These are phyloP conservation scores for Drosophila santomea DNA, from an alignment of 1,140 invertebrate genomes.

Conservation along the genomic window DNA sequence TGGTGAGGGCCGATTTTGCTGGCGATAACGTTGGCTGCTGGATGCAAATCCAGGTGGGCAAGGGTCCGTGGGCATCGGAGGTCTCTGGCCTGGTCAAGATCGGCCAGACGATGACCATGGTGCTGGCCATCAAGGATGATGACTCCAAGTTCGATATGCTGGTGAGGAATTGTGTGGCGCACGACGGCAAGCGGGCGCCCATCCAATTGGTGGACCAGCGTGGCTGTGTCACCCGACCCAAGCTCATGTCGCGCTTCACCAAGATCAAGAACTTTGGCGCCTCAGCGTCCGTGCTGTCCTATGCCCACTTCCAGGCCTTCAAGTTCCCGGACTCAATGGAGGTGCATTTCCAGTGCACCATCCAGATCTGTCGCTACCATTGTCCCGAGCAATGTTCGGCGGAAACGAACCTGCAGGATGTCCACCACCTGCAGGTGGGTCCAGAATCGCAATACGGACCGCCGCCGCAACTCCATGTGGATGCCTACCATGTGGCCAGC, in stretches of 20 bases:
- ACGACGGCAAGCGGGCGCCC: conserved; percentile 96
- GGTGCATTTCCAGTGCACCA: conserved; percentile 98
- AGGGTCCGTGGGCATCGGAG: conserved; percentile 97
- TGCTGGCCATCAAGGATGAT: conserved; percentile 97
- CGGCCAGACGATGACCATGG: conserved; percentile 98
- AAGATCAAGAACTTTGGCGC: conserved; percentile 98
- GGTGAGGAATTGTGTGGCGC: conserved; percentile 96
- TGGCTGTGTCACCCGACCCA: conserved; percentile 95
- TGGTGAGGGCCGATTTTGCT: conserved; percentile 96
- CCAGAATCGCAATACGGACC: conserved; percentile 90
- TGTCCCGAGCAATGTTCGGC: conserved; percentile 94
- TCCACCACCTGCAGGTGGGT: conserved; percentile 85
- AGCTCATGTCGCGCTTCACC: conserved; percentile 96
- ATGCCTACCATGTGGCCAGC: conserved; percentile 86
- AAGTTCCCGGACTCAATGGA: conserved; percentile 99
- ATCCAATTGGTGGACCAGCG: conserved; percentile 97
- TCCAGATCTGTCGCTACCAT: conserved; percentile 96
- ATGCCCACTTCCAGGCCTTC: conserved; percentile 97
- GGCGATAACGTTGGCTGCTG: conserved; percentile 98
- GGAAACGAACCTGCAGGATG: conserved; percentile 86
- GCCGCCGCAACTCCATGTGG: conserved; percentile 86
- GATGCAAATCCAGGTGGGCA: conserved; percentile 97
- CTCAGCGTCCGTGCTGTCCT: conserved; percentile 95
- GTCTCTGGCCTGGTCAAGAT: conserved; percentile 97
- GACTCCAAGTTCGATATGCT: conserved; percentile 98